A percentile compares a stretch with the other conserved stretches of the same genome.
Conservation (phyloP, 2,888 invertebrate species). For the Polylopha cassiicola region DNA sequence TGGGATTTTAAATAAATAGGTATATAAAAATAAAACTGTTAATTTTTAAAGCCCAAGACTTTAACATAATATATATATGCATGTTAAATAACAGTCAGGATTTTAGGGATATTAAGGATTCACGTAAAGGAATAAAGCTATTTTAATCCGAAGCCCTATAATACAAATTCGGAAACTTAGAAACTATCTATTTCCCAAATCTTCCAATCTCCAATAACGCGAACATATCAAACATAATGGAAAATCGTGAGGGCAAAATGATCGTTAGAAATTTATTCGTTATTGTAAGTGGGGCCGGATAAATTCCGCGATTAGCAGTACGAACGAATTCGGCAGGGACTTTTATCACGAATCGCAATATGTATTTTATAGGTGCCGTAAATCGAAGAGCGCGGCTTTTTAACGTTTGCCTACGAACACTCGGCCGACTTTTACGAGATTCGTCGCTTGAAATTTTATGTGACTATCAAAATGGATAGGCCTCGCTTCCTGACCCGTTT, state of each 20-base stretch:
- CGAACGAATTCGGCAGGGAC: constrained; percentile 60
- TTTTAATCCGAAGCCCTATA: too few relatives aligned
- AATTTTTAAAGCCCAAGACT: too few relatives aligned
- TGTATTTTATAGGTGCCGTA: constrained; percentile 73
- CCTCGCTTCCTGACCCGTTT: constrained; percentile 45
- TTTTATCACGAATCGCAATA: constrained; percentile 74
- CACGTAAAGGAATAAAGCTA: too few relatives aligned
- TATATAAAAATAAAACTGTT: too few relatives aligned
- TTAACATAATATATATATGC: too few relatives aligned
- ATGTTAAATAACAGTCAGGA: too few relatives aligned
- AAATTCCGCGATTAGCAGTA: constrained; percentile 57
- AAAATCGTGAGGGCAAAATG: constrained; percentile 20
- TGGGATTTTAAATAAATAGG: too few relatives aligned
- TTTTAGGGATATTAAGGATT: too few relatives aligned
- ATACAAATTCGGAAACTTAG: too few relatives aligned
- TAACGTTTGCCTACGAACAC: constrained; percentile 69
- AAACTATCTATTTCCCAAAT: constrained; percentile 1
- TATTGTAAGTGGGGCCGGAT: constrained; percentile 34
- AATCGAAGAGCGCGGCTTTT: constrained; percentile 71
- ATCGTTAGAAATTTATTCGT: constrained; percentile 24
- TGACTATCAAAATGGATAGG: constrained; percentile 48
- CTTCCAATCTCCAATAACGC: constrained; percentile 12
- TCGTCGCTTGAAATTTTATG: constrained; percentile 61
- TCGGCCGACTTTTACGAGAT: constrained; percentile 68
- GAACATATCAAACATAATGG: constrained; percentile 20